Evolutionary conservation across 2,888 invertebrate genomes (phyloP).

Genomic region (Platycnemis pennipes): DNA sequence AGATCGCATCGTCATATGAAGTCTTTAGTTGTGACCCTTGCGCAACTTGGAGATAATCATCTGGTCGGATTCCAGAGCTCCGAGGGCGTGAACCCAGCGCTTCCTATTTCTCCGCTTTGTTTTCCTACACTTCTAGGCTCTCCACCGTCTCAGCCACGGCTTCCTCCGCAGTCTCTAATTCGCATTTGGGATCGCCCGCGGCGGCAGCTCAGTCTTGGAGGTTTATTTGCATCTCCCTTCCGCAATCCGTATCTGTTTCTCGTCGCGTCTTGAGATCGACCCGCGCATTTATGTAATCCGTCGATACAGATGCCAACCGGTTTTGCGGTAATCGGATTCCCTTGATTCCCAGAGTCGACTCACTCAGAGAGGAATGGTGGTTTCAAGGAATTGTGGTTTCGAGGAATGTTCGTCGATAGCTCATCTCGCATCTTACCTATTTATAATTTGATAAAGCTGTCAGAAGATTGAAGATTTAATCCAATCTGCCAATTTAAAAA

Average conservation of each 20-base stretch:
- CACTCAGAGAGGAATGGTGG: too few species aligned
- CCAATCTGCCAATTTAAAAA: too few species aligned
- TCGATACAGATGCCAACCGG: background rate
- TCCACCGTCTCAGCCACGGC: background rate
- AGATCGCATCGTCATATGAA: too few species aligned
- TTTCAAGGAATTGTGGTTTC: too few species aligned
- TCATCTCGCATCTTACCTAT: too few species aligned
- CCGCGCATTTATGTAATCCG: background rate
- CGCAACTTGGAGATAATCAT: background rate
- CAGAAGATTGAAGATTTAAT: too few species aligned
- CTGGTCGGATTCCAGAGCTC: background rate
- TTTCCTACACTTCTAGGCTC: background rate
- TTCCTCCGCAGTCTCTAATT: background rate
- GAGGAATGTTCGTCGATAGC: too few species aligned
- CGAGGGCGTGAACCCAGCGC: background rate
- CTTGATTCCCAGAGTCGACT: too few species aligned
- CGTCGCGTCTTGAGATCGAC: background rate
- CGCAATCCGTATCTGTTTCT: background rate
- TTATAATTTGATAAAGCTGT: too few species aligned
- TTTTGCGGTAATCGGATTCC: background rate
- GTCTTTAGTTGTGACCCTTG: background rate
- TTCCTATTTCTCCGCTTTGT: background rate
- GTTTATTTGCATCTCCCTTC: background rate
- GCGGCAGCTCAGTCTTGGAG: background rate
- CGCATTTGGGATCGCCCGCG: background rate